Conservation (phyloP, 2,797 vertebrate genomes). For the Manis crassicaudata region DNA sequence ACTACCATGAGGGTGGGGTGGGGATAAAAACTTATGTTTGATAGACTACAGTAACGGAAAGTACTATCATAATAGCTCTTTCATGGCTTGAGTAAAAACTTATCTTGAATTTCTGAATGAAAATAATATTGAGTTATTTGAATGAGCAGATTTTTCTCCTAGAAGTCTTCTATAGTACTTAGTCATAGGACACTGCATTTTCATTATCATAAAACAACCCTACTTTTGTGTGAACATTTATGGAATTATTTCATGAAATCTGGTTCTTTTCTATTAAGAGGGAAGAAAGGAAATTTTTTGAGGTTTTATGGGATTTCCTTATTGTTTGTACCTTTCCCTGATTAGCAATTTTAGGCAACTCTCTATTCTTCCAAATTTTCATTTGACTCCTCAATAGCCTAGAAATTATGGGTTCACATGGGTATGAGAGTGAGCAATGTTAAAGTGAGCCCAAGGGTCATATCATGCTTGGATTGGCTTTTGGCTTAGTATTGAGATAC, state of each 20-base stretch:
- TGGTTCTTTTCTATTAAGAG: neutral
- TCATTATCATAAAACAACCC: neutral
- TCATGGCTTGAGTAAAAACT: conserved; percentile 32
- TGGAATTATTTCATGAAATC: conserved; percentile 36
- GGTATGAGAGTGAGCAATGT: neutral
- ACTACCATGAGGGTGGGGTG: neutral
- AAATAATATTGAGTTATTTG: conserved; percentile 24
- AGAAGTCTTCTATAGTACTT: neutral
- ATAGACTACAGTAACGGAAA: neutral
- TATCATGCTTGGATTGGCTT: neutral
- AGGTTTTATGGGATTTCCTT: neutral
- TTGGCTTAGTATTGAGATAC: neutral
- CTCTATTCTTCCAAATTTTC: conserved; percentile 37
- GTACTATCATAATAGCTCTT: neutral
- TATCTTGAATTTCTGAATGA: conserved; percentile 31
- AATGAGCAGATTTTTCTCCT: neutral
- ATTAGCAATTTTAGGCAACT: conserved; percentile 39
- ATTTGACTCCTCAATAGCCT: conserved; percentile 19
- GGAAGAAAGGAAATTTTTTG: neutral
- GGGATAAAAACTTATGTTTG: conserved; percentile 23
- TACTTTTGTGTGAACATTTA: neutral
- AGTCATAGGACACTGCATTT: neutral
- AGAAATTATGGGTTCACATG: neutral
- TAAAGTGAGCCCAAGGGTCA: neutral
- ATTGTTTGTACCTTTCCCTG: neutral